Conservation (phyloP, 2,888 invertebrate genomes). For the Drosophila eohydei region DNA sequence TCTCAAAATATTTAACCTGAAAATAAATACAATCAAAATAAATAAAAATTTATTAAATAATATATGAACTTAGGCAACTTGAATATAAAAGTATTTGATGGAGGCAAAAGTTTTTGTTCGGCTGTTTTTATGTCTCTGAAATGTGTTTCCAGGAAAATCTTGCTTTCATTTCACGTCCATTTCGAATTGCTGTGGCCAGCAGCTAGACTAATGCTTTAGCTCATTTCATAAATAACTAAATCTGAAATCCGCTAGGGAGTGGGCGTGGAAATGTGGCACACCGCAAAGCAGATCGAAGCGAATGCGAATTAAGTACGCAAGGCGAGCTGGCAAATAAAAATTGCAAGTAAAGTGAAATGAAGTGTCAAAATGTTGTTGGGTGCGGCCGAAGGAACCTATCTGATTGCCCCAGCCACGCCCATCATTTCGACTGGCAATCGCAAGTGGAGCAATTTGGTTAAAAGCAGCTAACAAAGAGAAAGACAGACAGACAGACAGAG, state of each 20-base stretch:
- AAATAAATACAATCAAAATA: background rate
- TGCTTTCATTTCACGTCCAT: constrained; percentile 8
- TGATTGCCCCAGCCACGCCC: constrained; percentile 19
- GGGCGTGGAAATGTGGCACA: constrained; percentile 17
- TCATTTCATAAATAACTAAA: constrained; percentile 44
- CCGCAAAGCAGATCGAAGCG: constrained; percentile 6
- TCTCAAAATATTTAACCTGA: background rate
- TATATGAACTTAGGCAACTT: background rate
- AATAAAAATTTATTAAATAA: background rate
- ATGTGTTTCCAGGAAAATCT: background rate
- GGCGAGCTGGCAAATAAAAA: constrained; percentile 29
- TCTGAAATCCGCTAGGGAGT: constrained; percentile 33
- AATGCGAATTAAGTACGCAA: constrained; percentile 9
- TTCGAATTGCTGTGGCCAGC: constrained; percentile 8
- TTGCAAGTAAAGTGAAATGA: constrained; percentile 61
- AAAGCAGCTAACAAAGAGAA: constrained; percentile 54
- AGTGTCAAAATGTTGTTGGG: constrained; percentile 65
- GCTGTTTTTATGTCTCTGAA: background rate
- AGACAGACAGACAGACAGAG: background rate
- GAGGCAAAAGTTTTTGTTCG: background rate
- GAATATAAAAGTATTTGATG: background rate
- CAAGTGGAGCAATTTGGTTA: constrained; percentile 67
- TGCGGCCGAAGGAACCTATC: constrained; percentile 30
- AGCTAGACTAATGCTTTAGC: constrained; percentile 7
- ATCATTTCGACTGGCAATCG: constrained; percentile 28